Evolutionary conservation across 2,113 vertebrate species (phyloP).

Genomic region (human): GRCh38 chr19:28227501-28228000

Average conservation of each 20-base stretch:
- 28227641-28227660: constrained; percentile 77
- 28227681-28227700: constrained; percentile 72
- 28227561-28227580: constrained; percentile 68
- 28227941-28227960: too few relatives aligned
- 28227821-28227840: not conserved
- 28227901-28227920: not conserved
- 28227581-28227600: constrained; percentile 75
- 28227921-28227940: not conserved
- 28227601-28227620: constrained; percentile 57
- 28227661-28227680: constrained; percentile 64
- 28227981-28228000: not conserved
- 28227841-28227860: constrained; percentile 40
- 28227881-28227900: not conserved
- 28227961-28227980: not conserved
- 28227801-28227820: constrained; percentile 65
- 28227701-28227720: constrained; percentile 40
- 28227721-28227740: constrained; percentile 64
- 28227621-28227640: constrained; percentile 76
- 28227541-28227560: constrained; percentile 74
- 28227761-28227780: constrained; percentile 48
- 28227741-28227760: constrained; percentile 44
- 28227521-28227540: constrained; percentile 39
- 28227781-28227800: constrained; percentile 67
- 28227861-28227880: not conserved
- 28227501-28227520: constrained; percentile 54